These are phyloP conservation scores for Semnornis frantzii DNA, from an alignment of 2,113 vertebrate species.

Conservation along the genomic window DNA sequence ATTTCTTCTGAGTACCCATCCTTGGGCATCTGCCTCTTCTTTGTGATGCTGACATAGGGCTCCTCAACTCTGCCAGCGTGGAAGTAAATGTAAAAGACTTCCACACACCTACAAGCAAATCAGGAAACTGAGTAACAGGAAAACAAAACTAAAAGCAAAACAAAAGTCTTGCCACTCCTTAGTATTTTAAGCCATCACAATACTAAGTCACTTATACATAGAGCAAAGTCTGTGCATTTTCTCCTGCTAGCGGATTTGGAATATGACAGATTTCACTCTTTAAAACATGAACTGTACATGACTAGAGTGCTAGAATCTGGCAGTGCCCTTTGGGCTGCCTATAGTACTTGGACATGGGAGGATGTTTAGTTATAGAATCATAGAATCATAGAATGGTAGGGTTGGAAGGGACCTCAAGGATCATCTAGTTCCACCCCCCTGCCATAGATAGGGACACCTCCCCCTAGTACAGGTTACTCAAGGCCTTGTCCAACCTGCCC, in stretches of 20 bases:
- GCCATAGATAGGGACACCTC: no score
- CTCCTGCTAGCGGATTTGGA: not conserved
- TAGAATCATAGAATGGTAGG: no score
- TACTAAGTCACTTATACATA: not conserved
- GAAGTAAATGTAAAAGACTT: constrained; percentile 93
- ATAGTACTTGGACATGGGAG: not conserved
- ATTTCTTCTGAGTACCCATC: constrained; percentile 89
- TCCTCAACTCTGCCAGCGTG: constrained; percentile 86
- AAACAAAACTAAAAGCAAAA: not conserved
- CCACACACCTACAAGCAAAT: constrained; percentile 86
- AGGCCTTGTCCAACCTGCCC: no score
- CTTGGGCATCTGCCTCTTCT: constrained; percentile 91
- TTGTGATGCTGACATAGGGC: constrained; percentile 97
- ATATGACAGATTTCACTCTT: not conserved
- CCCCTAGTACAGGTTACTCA: no score
- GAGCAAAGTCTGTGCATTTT: not conserved
- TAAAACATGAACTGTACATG: not conserved
- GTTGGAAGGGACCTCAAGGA: no score
- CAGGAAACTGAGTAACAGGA: not conserved
- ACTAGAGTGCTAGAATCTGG: not conserved
- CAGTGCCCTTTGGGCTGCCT: not conserved
- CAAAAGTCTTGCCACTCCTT: not conserved
- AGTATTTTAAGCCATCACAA: not conserved
- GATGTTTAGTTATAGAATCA: not conserved
- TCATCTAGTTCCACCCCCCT: no score